A percentile compares a stretch with the other conserved stretches of the same genome.
These are phyloP conservation scores for Spondyliosoma cantharus DNA, from an alignment of 2,797 vertebrate species.

Conservation along the genomic window DNA sequence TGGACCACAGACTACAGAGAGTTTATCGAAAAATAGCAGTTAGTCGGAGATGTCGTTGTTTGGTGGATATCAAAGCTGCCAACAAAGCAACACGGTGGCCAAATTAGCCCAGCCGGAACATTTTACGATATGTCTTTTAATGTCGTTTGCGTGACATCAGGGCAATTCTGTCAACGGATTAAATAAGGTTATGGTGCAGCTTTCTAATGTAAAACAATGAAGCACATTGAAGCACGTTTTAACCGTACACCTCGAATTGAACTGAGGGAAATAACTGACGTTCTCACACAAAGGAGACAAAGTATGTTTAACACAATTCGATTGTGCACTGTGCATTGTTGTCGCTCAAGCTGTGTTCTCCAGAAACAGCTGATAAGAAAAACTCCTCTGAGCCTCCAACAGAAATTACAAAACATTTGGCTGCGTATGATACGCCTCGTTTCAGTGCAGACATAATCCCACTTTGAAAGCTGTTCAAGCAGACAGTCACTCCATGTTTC, in stretches of 20 bases:
- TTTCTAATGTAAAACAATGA: background rate
- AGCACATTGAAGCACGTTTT: background rate
- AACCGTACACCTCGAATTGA: background rate
- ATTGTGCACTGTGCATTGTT: constrained; percentile 1
- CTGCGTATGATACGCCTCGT: constrained; percentile 3
- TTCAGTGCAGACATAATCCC: constrained; percentile 27
- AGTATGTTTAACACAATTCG: constrained; percentile 1
- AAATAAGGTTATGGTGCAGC: background rate
- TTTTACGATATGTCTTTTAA: too few species aligned
- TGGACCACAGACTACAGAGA: too few species aligned
- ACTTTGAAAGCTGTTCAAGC: constrained; percentile 6
- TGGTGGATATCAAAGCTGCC: too few species aligned
- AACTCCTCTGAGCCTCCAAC: constrained; percentile 9
- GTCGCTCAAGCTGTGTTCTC: background rate
- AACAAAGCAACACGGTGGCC: too few species aligned
- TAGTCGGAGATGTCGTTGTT: too few species aligned
- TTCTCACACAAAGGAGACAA: background rate
- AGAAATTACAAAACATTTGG: constrained; percentile 16
- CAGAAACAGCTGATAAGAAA: background rate
- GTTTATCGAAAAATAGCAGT: too few species aligned
- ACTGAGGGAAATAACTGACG: background rate
- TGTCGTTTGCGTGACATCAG: too few species aligned
- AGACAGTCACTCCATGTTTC: constrained; percentile 2
- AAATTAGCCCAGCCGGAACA: too few species aligned
- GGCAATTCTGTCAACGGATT: background rate